These are phyloP conservation scores for Antennarius striatus DNA, from an alignment of 2,113 vertebrate species.

Conservation along the genomic window DNA sequence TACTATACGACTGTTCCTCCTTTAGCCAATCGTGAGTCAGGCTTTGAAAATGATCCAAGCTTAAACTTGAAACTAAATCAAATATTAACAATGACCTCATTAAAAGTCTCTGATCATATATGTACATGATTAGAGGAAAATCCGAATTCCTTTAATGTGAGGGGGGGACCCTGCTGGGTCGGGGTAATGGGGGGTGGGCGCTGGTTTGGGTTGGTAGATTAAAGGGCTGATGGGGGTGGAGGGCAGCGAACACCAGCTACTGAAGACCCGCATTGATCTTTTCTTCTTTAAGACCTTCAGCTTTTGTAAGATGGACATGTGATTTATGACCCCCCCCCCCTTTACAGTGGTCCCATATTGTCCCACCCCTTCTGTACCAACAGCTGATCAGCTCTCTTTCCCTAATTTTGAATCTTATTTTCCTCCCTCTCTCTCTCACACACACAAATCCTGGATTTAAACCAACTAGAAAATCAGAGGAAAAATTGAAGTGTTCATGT, in stretches of 20 bases:
- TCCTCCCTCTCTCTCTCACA: background rate
- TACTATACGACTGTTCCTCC: background rate
- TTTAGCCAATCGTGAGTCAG: background rate
- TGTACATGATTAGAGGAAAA: constrained; percentile 35
- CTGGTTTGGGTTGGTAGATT: constrained; percentile 36
- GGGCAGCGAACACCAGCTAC: constrained; percentile 25
- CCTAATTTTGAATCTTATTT: background rate
- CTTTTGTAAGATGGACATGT: constrained; percentile 38
- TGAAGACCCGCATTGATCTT: constrained; percentile 56
- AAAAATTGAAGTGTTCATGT: constrained; percentile 8
- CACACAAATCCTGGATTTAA: background rate
- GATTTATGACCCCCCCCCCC: constrained; percentile 57
- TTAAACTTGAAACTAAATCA: constrained; percentile 27
- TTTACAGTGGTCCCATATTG: constrained; percentile 17
- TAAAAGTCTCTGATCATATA: constrained; percentile 38
- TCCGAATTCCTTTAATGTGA: constrained; percentile 40
- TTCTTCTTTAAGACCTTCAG: constrained; percentile 51
- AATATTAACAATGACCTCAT: constrained; percentile 35
- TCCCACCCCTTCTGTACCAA: constrained; percentile 19
- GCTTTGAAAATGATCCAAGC: constrained; percentile 33
- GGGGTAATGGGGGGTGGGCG: constrained; percentile 13
- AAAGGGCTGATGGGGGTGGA: constrained; percentile 2
- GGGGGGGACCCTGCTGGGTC: constrained; percentile 21
- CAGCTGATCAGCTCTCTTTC: constrained; percentile 25
- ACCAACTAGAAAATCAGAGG: background rate